Evolutionary conservation across 2,113 vertebrate genomes (phyloP).

Genomic region (Lichenostomus cassidix): DNA sequence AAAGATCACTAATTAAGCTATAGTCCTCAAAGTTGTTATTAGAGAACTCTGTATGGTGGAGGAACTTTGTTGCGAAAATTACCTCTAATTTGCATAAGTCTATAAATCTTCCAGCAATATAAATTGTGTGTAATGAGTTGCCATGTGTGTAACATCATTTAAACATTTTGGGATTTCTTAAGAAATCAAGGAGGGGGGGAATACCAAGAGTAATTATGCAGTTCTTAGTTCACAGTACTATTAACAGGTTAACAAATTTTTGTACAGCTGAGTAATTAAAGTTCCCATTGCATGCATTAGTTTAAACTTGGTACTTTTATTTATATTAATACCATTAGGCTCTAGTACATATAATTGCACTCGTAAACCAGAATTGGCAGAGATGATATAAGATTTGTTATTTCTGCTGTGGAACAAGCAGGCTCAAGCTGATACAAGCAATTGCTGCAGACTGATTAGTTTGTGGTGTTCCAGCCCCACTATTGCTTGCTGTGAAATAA

Average conservation of each 20-base stretch:
- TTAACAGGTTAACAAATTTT: neutral
- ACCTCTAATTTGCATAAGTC: neutral
- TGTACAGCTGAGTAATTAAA: neutral
- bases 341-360: neutral
- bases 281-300: neutral
- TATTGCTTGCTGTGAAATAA: neutral
- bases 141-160: neutral
- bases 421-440: neutral
- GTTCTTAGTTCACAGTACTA: neutral
- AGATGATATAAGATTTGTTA: conserved; percentile 21
- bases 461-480: neutral
- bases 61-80: neutral
- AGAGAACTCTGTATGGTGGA: neutral
- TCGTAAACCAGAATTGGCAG: neutral
- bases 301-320: neutral
- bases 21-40: neutral
- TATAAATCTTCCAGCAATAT: neutral
- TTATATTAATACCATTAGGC: neutral
- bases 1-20: neutral
- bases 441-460: neutral
- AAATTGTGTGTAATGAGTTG: neutral
- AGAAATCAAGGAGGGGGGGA: neutral
- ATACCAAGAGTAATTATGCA: neutral
- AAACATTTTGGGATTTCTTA: neutral
- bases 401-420: neutral